Evolutionary conservation across 1,140 invertebrate species (phyloP), one percentile per base, ranked within the genome.

Genomic region (Rhyacophila brunnea): DNA sequence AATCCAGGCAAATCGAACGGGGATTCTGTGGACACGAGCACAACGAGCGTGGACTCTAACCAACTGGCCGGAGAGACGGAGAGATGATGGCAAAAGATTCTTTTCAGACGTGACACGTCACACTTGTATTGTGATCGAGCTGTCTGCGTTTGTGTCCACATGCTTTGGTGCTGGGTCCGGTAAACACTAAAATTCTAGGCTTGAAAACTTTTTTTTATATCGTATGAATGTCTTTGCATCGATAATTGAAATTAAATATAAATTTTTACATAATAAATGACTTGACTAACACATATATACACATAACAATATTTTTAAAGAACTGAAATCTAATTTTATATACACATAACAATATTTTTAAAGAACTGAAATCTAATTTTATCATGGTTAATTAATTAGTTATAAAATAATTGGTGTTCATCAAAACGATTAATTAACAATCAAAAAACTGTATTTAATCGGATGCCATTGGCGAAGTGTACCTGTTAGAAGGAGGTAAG

Each of bases 1-100:
- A 20, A 60, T 53, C 23, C 45, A 65, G 63, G 57, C 42, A 64
- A 60, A 40, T 49, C 58, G 17, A 62, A 51, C 40, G 55, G 43
- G 34, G 59, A 59, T 51, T 62, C 63, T 3, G 59, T 62, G 54
- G 59, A 65, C 45, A 65, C 59, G 23, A 65, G 59, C 58, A 65
- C 59, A 42, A 62, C 59, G 23, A 60, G 62, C 45, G 62, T 57
- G 58, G 62, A 64, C 45, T 64, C 62, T 14, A 60, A 52, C 55
- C 59, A 58, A 40, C 63, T 38, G 13, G 20, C 54, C 6, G 59
- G 43, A 28, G 63, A 65, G 32, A 65, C 54, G 59, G 59, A 65
- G 44, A 65, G 63, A 65, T 65, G 59, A 62, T 65, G 63, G 34
- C 53, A 48, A 38, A 57, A 53, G 32, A 49, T 44, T 55, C 44